Conservation (phyloP, 2,797 vertebrate genomes). For the Notoglanidium macrostoma region DNA sequence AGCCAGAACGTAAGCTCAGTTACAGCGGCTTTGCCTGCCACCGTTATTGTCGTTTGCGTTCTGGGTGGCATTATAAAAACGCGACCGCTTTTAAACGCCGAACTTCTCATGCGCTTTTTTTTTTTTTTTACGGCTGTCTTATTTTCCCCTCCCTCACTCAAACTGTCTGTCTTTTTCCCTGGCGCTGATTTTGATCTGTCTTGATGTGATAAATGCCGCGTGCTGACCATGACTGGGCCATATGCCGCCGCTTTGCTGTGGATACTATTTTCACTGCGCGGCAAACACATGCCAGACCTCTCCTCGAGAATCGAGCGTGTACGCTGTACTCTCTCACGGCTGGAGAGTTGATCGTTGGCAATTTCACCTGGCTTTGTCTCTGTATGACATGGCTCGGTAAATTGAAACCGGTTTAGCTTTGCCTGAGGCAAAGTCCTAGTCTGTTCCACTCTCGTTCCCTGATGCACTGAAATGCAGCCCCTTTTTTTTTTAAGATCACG, state of each 20-base stretch:
- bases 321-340: slow-evolving; percentile 18
- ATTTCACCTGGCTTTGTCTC: slow-evolving; percentile 29
- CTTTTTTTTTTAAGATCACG: not conserved
- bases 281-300: slow-evolving; percentile 33
- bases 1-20: slow-evolving; percentile 39
- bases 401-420: slow-evolving; percentile 30
- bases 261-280: slow-evolving; percentile 39
- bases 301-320: not conserved
- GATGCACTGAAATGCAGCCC: not conserved
- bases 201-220: slow-evolving; percentile 48
- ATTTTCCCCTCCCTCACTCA: not conserved
- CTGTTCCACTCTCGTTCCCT: slow-evolving; percentile 2
- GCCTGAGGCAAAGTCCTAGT: slow-evolving; percentile 18
- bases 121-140: slow-evolving; percentile 26
- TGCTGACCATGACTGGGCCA: slow-evolving; percentile 40
- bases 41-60: slow-evolving; percentile 41
- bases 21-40: slow-evolving; percentile 35
- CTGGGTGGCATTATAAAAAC: slow-evolving; percentile 55
- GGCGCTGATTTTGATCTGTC: slow-evolving; percentile 42
- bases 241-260: slow-evolving; percentile 32
- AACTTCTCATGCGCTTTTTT: slow-evolving; percentile 23
- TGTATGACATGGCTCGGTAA: slow-evolving; percentile 13
- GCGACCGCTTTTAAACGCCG: slow-evolving; percentile 32
- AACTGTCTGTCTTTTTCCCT: slow-evolving; percentile 26
- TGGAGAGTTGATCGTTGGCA: slow-evolving; percentile 23